Evolutionary conservation across 1,140 invertebrate species (phyloP), one percentile per base, ranked within the genome.

Genomic region (Vanessa tameamea): DNA sequence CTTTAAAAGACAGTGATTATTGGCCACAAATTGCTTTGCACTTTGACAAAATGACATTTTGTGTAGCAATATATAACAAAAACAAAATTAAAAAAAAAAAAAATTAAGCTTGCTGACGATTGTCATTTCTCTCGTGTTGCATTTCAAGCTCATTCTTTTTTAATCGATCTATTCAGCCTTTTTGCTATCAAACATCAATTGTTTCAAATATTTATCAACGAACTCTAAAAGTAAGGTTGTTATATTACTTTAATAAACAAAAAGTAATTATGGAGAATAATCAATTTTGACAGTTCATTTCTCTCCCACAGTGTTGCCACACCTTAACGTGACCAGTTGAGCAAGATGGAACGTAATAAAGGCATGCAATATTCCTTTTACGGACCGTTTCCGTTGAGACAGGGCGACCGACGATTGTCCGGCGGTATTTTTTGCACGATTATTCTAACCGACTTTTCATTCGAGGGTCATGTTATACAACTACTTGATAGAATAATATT

Each of bases 331-430:
- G 43, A 72, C 70, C 70, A 72, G 70, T 72, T 53, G 63, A 14
- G 47, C 70, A 75, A 72, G 70, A 75, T 78, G 76, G 72, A 47
- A 61, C 53, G 73, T 67, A 69, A 72, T 77, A 75, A 80, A 78
- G 73, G 73, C 72, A 78, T 78, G 73, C 76, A 76, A 73, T 79
- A 77, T 75, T 78, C 76, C 78, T 78, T 80, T 80, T 80, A 80
- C 71, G 76, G 78, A 15, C 61, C 64, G 69, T 78, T 80, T 80
- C 78, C 78, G 78, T 78, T 78, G 76, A 63, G 72, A 50, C 73
- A 51, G 59, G 69, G 48, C 69, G 48, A 65, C 50, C 43, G 63
- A 53, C n/a, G 55, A 69, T 69, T 69, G 67, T 61, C 43, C 31
- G 67, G 43, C 59, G 67, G 55, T 61, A 43, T 68, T 66, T 68